A percentile compares a stretch with the other conserved stretches of the same genome.
phyloP scores from a whole-genome alignment of 2,797 vertebrate species.

The Pyrrhura leucotis region DNA sequence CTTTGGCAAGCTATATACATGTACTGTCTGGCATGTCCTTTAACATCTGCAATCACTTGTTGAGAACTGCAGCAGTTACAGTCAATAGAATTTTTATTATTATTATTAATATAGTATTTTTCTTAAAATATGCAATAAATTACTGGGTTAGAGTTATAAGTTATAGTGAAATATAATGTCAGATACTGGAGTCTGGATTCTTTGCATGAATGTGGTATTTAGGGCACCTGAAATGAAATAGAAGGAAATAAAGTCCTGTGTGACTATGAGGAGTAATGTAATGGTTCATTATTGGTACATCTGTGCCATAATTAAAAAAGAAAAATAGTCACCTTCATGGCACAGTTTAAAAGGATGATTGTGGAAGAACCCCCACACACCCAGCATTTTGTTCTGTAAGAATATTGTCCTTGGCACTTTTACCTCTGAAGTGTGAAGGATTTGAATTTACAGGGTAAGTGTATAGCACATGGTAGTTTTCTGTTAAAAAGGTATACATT shows the following conservation, averaged over 20 bases:
- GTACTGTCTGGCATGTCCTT: constrained; percentile 15
- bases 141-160: not conserved
- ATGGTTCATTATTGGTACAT: not conserved
- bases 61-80: constrained; percentile 8
- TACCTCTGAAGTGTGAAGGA: not conserved
- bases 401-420: not conserved
- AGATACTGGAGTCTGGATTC: not conserved
- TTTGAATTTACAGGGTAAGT: not conserved
- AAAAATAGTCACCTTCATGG: not conserved
- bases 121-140: constrained; percentile 8
- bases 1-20: not conserved
- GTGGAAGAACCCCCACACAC: accelerated
- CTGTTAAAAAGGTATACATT: not conserved
- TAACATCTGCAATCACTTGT: constrained; percentile 32
- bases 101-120: not conserved
- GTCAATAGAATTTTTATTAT: constrained; percentile 3
- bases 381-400: not conserved
- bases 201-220: not conserved
- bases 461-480: not conserved
- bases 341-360: not conserved
- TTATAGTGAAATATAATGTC: not conserved
- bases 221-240: not conserved
- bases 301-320: not conserved
- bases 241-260: not conserved
- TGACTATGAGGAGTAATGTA: not conserved